Conservation (phyloP, 2,888 invertebrate species). For the Ophion costatus region DNA sequence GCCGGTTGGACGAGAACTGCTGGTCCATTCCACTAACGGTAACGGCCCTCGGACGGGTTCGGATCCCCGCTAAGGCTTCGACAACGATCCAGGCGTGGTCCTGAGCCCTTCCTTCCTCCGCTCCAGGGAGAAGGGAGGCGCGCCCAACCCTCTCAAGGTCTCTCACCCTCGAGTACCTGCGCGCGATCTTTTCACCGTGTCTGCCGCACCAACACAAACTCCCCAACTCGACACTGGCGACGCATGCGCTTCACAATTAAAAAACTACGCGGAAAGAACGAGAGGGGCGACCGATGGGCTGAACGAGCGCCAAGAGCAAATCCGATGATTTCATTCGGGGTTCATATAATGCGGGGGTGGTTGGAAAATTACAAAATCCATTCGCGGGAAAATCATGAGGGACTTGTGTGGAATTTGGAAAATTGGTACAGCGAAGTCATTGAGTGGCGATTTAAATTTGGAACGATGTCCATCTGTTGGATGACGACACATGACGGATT, state of each 20-base stretch:
- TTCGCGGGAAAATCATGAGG: too few relatives aligned
- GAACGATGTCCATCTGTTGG: neutral
- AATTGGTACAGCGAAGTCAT: neutral
- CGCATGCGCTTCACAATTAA: slow-evolving; percentile 58
- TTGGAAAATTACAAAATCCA: neutral
- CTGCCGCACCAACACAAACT: slow-evolving; percentile 60
- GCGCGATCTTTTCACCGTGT: slow-evolving; percentile 21
- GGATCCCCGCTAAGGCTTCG: slow-evolving; percentile 81
- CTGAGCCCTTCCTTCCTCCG: slow-evolving; percentile 48
- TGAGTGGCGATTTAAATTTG: slow-evolving; percentile 11
- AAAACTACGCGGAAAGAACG: slow-evolving; percentile 2
- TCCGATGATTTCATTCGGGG: slow-evolving; percentile 16
- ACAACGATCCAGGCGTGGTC: slow-evolving; percentile 77
- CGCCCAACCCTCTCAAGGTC: neutral
- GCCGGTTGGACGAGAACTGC: slow-evolving; percentile 69
- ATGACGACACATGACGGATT: neutral
- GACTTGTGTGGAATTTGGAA: neutral
- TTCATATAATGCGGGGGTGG: slow-evolving; percentile 20
- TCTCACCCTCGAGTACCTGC: slow-evolving; percentile 11
- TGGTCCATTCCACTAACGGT: slow-evolving; percentile 83
- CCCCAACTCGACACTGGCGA: slow-evolving; percentile 12
- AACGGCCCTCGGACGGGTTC: slow-evolving; percentile 81
- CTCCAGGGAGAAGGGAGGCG: neutral
- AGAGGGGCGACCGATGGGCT: slow-evolving; percentile 34
- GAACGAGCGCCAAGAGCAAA: slow-evolving; percentile 44